Evolutionary conservation across 2,113 vertebrate species (phyloP).

Genomic region (Pelecanus crispus): DNA sequence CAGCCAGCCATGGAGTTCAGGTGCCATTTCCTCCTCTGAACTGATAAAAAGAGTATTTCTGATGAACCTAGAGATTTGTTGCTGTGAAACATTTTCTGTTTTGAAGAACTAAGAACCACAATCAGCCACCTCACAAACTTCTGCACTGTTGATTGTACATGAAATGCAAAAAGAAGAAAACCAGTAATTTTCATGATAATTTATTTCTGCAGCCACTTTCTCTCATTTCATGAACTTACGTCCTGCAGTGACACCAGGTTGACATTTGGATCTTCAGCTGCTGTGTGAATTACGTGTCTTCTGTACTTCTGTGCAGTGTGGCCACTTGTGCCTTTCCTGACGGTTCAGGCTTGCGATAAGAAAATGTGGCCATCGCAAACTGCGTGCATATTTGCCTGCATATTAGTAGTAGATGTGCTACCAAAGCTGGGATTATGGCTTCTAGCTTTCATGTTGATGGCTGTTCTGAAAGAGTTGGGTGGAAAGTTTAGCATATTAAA

Average conservation of each 20-base stretch:
- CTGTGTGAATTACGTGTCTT: not conserved
- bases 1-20: not conserved
- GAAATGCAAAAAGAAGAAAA: not conserved
- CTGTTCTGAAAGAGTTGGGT: not conserved
- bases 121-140: not conserved
- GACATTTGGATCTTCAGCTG: not conserved
- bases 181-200: not conserved
- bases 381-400: fast-evolving
- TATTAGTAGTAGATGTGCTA: too few species aligned
- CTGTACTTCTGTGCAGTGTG: not conserved
- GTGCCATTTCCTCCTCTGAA: not conserved
- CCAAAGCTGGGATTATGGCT: not conserved
- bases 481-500: not conserved
- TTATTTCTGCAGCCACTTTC: not conserved
- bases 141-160: not conserved
- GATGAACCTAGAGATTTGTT: not conserved
- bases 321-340: not conserved
- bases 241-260: not conserved
- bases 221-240: not conserved
- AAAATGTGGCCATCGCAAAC: not conserved
- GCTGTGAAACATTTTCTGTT: not conserved
- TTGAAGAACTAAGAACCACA: not conserved
- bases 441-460: not conserved
- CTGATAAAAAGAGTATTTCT: not conserved
- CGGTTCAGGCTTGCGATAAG: too few species aligned